These are phyloP conservation scores for Dugesia japonica DNA, from an alignment of 2,888 invertebrate genomes.

Conservation along the genomic window DNA sequence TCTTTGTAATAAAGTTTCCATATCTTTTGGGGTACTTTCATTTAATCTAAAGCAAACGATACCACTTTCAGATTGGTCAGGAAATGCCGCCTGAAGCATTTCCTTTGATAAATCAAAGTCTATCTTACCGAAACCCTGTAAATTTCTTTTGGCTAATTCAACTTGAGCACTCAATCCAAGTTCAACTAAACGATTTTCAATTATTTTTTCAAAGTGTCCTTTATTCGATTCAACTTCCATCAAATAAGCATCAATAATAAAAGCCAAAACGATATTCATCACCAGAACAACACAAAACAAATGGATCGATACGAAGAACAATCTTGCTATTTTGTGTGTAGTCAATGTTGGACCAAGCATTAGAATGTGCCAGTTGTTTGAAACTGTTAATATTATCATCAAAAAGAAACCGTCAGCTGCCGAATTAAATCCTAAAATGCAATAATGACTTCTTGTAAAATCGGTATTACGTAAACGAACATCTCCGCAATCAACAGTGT, in stretches of 20 bases:
- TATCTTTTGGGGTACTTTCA: neutral
- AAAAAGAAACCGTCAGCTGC: neutral
- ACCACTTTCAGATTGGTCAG: neutral
- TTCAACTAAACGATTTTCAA: neutral
- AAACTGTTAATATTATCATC: neutral
- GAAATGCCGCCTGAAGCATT: neutral
- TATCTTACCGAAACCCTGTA: neutral
- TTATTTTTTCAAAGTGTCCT: neutral
- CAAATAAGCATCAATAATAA: conserved; percentile 20
- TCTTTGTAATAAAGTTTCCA: neutral
- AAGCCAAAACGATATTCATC: conserved; percentile 23
- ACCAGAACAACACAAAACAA: neutral
- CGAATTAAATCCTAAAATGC: neutral
- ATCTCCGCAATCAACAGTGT: conserved; percentile 8
- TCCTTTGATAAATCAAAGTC: neutral
- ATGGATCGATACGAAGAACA: neutral
- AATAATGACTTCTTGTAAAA: neutral
- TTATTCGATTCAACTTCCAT: conserved; percentile 5
- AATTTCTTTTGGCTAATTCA: neutral
- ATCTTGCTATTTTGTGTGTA: neutral
- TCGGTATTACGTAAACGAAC: neutral
- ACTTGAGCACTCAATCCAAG: neutral
- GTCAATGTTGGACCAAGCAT: neutral
- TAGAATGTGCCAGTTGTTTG: conserved; percentile 4
- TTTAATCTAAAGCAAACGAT: neutral